These are phyloP conservation scores for Nephrotoma appendiculata DNA, from an alignment of 2,888 invertebrate genomes.

Conservation along the genomic window DNA sequence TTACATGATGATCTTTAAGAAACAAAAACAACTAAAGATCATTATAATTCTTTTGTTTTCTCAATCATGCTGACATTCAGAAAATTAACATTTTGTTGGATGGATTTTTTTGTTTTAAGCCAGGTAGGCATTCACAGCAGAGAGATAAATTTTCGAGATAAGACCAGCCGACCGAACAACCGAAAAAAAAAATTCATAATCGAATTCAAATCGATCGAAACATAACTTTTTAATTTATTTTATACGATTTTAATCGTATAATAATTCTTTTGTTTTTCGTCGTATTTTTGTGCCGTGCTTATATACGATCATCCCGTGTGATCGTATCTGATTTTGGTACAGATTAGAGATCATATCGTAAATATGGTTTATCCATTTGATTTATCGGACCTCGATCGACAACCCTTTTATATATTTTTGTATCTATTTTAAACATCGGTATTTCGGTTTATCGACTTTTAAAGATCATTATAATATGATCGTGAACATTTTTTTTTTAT, in stretches of 20 bases:
- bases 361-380: background rate
- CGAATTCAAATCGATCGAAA: background rate
- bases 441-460: background rate
- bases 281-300: background rate
- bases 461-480: background rate
- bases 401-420: background rate
- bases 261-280: background rate
- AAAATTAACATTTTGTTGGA: background rate
- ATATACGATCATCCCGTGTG: background rate
- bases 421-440: no score
- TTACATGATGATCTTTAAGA: background rate
- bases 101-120: background rate
- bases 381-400: background rate
- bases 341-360: background rate
- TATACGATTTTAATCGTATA: background rate
- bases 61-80: background rate
- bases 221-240: background rate
- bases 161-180: background rate
- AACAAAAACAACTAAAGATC: background rate
- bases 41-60: background rate
- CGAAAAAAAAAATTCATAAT: background rate
- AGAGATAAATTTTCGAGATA: background rate
- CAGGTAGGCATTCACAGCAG: background rate
- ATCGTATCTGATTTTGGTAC: background rate
- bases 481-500: background rate